Conservation (phyloP, 1,140 invertebrate species). For the Saccostrea echinata region DNA sequence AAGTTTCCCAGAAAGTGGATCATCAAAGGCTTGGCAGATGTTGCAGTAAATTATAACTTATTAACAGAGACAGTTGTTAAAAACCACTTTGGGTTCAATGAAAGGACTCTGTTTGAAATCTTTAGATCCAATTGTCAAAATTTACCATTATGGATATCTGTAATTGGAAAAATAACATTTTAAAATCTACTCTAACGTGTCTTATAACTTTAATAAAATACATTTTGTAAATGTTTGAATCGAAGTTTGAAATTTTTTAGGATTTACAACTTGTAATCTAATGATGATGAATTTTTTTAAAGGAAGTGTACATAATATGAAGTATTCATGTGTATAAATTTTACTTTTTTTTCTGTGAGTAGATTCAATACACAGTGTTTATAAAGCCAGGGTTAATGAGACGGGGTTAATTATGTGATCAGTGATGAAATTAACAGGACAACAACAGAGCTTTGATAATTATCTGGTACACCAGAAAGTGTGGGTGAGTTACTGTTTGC, state of each 20-base stretch:
- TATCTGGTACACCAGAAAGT: neutral
- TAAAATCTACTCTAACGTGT: no score
- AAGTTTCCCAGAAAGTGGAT: neutral
- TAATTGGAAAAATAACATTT: no score
- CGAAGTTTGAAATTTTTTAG: no score
- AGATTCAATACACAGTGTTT: no score
- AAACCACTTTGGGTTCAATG: neutral
- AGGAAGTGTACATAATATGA: no score
- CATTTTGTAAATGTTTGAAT: no score
- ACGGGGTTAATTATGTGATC: neutral
- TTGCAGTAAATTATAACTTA: neutral
- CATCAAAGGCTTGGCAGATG: slow-evolving; percentile 15
- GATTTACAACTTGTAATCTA: no score
- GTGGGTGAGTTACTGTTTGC: slow-evolving; percentile 10
- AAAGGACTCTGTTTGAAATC: neutral
- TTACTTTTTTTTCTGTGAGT: no score
- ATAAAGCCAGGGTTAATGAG: no score
- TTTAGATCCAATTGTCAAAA: neutral
- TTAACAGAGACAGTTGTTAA: slow-evolving; percentile 23
- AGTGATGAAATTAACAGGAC: neutral
- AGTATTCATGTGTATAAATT: no score
- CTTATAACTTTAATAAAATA: no score
- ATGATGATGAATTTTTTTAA: no score
- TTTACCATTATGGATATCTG: neutral
- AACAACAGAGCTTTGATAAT: neutral